Base-by-base conservation (phyloP, 2,797 vertebrate genomes). In the Chaetodon trifasciatus region DNA sequence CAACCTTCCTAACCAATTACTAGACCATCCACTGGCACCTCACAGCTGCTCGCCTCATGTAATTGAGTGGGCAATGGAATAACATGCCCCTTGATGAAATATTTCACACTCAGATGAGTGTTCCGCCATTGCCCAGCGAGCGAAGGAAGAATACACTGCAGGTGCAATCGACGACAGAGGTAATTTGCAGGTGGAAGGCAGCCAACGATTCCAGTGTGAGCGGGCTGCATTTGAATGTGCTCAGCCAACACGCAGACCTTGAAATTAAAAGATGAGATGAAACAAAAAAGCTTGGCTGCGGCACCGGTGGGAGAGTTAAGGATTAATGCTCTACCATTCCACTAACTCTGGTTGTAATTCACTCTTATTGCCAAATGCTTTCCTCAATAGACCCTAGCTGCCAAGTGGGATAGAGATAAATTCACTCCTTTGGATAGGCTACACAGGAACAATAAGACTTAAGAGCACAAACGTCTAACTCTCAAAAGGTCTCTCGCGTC, bases 51-150 rank as follows among this genome's bases (percentile, higher is more conserved):
- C 77, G 76, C 90, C 81, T 90, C 88, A 83, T 92, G 92, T 94
- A 93, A 93, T 93, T 91, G 90, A 92, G 92, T 91, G 89, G 89
- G 91, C 92, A 92, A 93, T 89, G 91, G 86, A 91, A 92, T 91
- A 92, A 93, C 91, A 92, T 90, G 91, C 88, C 89, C 88, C 90
- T 90, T 91, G 92, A 93, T 94, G 91, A 92, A 91, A 93, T 92
- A 92, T 93, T 91, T 93, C 91, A 93, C 92, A 91, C 87, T 84
- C 86, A 88, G 90, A 91, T 81, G 92, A 90, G 86, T 79, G 89
- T 86, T 87, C 82, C 85, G 39, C 89, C 78, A 35, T 78, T 65
- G 66, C 86, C 85, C 77, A 11, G 82, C 21, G 52, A 85, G 84
- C 40, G 49, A 23, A 65, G 82, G 88, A 82, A 86, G 90, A 88